Evolutionary conservation across 1,140 invertebrate genomes (phyloP).

Genomic region (Drosophila mauritiana): DNA sequence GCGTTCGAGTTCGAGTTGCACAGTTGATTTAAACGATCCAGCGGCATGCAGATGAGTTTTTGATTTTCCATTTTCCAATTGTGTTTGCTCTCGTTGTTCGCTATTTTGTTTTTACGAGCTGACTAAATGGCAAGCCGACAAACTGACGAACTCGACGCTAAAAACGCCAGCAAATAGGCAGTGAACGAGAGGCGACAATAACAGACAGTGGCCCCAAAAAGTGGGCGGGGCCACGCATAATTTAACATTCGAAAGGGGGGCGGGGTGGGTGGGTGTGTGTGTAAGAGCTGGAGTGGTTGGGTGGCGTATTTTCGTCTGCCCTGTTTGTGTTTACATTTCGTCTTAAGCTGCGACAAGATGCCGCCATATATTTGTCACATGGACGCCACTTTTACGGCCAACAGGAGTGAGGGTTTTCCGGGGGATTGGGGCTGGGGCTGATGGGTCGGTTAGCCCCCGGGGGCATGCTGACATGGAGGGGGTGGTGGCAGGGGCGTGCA

Average conservation of each 20-base stretch:
- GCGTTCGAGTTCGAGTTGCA: conserved; percentile 6
- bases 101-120: conserved; percentile 64
- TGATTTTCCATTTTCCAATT: conserved; percentile 48
- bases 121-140: conserved; percentile 55
- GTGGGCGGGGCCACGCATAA: conserved; percentile 57
- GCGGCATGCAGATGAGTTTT: conserved; percentile 57
- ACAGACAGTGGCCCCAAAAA: conserved; percentile 3
- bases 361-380: conserved; percentile 76
- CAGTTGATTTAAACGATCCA: conserved; percentile 57
- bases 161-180: conserved; percentile 23
- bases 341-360: conserved; percentile 70
- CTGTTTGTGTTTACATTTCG: conserved; percentile 79
- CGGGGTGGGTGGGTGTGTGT: not conserved
- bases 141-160: conserved; percentile 29
- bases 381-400: conserved; percentile 67
- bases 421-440: not conserved
- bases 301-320: conserved; percentile 22
- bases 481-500: conserved; percentile 18
- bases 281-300: not conserved
- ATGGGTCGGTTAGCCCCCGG: not conserved
- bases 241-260: conserved; percentile 52
- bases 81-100: conserved; percentile 24
- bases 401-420: not conserved
- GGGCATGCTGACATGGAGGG: not conserved
- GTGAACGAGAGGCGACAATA: conserved; percentile 30